Evolutionary conservation across 2,113 vertebrate genomes (phyloP), one percentile per base, ranked within the genome.

Genomic region (Solea senegalensis): DNA sequence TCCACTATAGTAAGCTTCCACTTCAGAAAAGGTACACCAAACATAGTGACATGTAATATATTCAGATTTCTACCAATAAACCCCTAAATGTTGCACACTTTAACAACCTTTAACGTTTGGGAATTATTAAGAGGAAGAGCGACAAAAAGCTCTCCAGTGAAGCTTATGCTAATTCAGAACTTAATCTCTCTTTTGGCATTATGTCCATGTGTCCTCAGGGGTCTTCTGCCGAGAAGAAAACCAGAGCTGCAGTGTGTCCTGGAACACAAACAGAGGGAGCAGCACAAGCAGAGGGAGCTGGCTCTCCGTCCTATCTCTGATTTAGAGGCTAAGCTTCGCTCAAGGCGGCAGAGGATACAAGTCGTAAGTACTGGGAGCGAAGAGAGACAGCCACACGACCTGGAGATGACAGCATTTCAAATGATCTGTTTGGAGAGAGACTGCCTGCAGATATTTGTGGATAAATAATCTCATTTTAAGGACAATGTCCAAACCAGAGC

Each of bases 261-360:
- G 66, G 90, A 93, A 65, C 74, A 65, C 52, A 85, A 75, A 51
- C 9, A 10, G 65, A 74, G 74, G 48, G 81, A 88, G 77, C 86
- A 88, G 70, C 58, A 72, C 57, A 40, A 27, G 50, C 81, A 89
- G 34, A 78, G 81, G 45, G 85, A 94, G 57, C 62, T 82, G 66
- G 56, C 61, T 16, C 71, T 73, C 26, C 55, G 57, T 11, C 73
- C 84, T 2, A 70, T 65, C 39, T 90, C 88, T 0, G 86, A 94
- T 76, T 61, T 93, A 55, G 92, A 93, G 58, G 69, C 82, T 61
- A 87, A 92, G 56, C 90, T 93, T 11, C 79, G 40, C 51, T 89
- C 82, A 54, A 67, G 48, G 8, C 65, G 78, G 28, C 83, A 91
- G 65, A 92, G 63, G 56, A 57, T 76, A 26, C 58, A 77, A 69